Evolutionary conservation across 2,113 vertebrate genomes (phyloP), one percentile per base, ranked within the genome.

Genomic region (Cryptomyrus ogoouensis): DNA sequence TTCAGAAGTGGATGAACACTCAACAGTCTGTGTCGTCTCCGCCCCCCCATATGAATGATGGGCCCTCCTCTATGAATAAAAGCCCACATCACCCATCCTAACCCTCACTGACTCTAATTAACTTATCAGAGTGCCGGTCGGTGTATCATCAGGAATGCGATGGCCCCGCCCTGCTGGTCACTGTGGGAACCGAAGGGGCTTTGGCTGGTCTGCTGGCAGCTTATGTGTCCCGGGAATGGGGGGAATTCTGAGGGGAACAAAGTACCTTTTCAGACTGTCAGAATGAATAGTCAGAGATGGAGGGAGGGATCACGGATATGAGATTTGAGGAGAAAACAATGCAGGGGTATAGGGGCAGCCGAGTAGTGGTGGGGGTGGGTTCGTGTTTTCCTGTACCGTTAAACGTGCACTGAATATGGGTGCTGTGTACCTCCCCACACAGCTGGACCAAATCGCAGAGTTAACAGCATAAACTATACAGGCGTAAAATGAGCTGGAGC

Each of bases 241-340:
- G 31, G 86, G 49, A 84, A 58, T 85, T 85, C 77, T 27, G 77
- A 58, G 39, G 52, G 35, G 50, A 62, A 89, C 80, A 89, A 89
- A 84, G 50, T 12, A 89, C 2, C 31, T 80, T 56, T 89, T 84
- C 46, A 52, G 17, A 42, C 31, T 3, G 31, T n/a, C 46, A n/a
- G 88, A 83, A 49, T 80, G 70, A 89, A 70, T 15, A 13, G 15
- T 80, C 13, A 80, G 74, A 80, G 17, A 42, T 19, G 35, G 35
- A 19, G 74, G 13, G 35, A 19, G 74, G 35, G 5, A 19, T 80
- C 15, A 31, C 15, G 35, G 49, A 53, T 35, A 53, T 35, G 27
- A 50, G n/a, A 87, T 49, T 49, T 13, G n/a, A 27, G 83, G 83
- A 31, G 47, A 35, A 87, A 12, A 53, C 50, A 39, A 12, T 31